These are phyloP conservation scores for Opisthograptis luteolata DNA, from an alignment of 2,888 invertebrate genomes.

Conservation along the genomic window DNA sequence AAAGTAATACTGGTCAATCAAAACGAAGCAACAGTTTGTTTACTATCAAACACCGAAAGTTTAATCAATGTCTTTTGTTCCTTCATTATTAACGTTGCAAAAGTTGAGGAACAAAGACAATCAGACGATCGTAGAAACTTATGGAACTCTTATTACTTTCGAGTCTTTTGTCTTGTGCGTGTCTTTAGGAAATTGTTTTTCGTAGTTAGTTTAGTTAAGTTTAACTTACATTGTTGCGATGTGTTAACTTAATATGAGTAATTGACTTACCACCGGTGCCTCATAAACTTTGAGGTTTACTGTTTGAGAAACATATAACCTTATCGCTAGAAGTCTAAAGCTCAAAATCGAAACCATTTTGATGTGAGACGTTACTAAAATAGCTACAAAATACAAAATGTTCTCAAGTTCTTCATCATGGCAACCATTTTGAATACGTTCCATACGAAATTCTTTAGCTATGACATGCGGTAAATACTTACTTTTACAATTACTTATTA, in stretches of 20 bases:
- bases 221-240: constrained; percentile 30
- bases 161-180: constrained; percentile 15
- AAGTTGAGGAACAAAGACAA: constrained; percentile 15
- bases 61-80: constrained; percentile 12
- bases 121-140: constrained; percentile 26
- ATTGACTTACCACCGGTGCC: constrained; percentile 49
- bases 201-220: neutral
- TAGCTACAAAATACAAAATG: constrained; percentile 71
- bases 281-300: constrained; percentile 31
- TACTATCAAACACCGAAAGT: constrained; percentile 15
- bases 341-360: constrained; percentile 1
- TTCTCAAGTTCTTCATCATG: constrained; percentile 72
- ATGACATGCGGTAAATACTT: constrained; percentile 24
- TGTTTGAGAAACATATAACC: neutral
- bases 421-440: constrained; percentile 64
- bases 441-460: constrained; percentile 55
- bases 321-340: neutral
- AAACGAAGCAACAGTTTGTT: constrained; percentile 1
- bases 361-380: constrained; percentile 54
- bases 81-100: constrained; percentile 4
- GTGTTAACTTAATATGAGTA: constrained; percentile 48
- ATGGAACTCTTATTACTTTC: constrained; percentile 21
- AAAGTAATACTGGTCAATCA: neutral
- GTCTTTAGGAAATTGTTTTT: constrained; percentile 12
- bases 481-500: neutral